phyloP scores from a whole-genome alignment of 1,140 invertebrate genomes.

The Antheraea pernyi region DNA sequence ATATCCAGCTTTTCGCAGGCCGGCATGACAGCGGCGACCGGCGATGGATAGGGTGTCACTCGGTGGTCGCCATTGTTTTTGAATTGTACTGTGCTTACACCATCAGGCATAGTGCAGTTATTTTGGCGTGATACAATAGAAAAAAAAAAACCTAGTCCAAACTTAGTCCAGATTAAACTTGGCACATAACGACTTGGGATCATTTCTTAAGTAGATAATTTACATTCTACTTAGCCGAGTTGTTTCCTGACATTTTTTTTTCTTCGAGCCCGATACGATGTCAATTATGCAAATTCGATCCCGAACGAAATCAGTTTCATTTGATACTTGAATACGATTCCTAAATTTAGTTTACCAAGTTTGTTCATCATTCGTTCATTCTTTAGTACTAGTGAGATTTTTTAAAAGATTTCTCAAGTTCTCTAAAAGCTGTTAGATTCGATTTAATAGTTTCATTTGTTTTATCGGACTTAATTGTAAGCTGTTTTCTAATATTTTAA shows the following conservation, averaged over 20 bases:
- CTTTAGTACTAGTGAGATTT: not conserved
- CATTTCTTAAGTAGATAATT: slow-evolving; percentile 9
- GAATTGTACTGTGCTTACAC: too few species aligned
- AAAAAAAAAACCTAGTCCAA: too few species aligned
- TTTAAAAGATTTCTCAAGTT: not conserved
- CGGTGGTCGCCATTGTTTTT: too few species aligned
- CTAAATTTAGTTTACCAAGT: slow-evolving; percentile 4
- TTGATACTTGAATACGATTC: not conserved
- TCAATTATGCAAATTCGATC: slow-evolving; percentile 11
- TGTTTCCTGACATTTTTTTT: not conserved
- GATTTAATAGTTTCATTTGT: not conserved
- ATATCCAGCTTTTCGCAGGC: too few species aligned
- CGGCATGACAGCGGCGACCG: too few species aligned
- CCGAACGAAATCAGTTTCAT: slow-evolving; percentile 4
- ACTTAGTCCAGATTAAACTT: slow-evolving; percentile 4
- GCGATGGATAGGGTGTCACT: too few species aligned
- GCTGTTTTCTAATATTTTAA: too few species aligned
- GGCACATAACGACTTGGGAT: not conserved
- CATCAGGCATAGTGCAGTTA: too few species aligned
- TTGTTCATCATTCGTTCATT: not conserved
- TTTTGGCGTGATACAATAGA: too few species aligned
- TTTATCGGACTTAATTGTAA: not conserved
- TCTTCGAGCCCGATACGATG: slow-evolving; percentile 4
- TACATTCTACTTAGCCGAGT: slow-evolving; percentile 6
- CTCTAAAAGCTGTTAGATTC: not conserved